Conservation (phyloP, 2,113 vertebrate genomes). For the Ailurus styani region DNA sequence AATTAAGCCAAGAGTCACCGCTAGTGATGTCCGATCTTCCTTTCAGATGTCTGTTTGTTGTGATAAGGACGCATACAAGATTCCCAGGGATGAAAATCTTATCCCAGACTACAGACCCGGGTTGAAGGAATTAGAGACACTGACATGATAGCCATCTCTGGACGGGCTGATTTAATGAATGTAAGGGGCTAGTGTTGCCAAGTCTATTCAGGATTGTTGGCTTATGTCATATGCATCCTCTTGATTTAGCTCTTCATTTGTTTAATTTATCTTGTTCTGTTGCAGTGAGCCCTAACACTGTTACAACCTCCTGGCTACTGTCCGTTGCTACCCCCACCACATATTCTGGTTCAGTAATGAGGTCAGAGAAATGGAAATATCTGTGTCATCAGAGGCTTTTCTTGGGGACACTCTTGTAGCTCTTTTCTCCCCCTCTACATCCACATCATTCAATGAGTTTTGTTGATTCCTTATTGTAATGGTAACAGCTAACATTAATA, state of each 20-base stretch:
- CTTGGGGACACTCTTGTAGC: neutral
- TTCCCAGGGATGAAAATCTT: neutral
- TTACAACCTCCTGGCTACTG: neutral
- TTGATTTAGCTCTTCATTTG: neutral
- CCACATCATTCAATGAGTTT: neutral
- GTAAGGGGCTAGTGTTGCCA: neutral
- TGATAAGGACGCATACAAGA: neutral
- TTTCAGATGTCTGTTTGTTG: neutral
- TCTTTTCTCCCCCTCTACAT: accelerated
- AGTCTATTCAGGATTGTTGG: neutral
- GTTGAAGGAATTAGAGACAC: neutral
- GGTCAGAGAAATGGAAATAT: neutral
- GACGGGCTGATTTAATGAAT: neutral
- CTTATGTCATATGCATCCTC: neutral
- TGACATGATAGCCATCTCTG: neutral
- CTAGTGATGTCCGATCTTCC: neutral
- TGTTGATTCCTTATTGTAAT: neutral
- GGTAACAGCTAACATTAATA: neutral
- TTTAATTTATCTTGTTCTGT: neutral
- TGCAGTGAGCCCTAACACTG: neutral
- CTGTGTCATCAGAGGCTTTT: neutral
- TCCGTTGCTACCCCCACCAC: neutral
- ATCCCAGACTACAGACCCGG: neutral
- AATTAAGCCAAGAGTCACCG: neutral
- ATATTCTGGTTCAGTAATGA: neutral